Conservation (phyloP, 2,797 vertebrate genomes). For the Gastrophryne carolinensis region DNA sequence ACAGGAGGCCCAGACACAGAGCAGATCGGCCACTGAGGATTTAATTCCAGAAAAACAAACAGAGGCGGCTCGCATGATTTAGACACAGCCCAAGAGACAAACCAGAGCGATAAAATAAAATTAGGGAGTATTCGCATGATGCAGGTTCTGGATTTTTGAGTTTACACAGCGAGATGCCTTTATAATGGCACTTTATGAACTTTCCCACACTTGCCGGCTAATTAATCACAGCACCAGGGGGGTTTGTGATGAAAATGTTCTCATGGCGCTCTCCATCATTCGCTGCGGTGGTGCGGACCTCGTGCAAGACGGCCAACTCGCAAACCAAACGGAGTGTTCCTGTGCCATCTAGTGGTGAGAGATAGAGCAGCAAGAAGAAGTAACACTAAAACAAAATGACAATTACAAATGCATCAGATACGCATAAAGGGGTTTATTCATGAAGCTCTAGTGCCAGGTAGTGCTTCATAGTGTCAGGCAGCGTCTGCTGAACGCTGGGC, state of each 20-base stretch:
- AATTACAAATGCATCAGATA: too few relatives aligned
- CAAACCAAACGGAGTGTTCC: not conserved
- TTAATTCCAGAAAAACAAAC: not conserved
- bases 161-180: not conserved
- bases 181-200: conserved; percentile 13
- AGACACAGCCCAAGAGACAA: not conserved
- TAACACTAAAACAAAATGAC: too few relatives aligned
- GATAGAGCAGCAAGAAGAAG: too few relatives aligned
- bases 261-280: not conserved
- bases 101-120: not conserved
- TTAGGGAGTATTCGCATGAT: not conserved
- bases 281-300: not conserved
- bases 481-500: too few relatives aligned
- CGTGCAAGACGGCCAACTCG: not conserved
- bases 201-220: conserved; percentile 25
- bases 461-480: too few relatives aligned
- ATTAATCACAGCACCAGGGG: conserved; percentile 20
- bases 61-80: not conserved
- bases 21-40: not conserved
- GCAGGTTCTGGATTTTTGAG: not conserved
- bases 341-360: conserved; percentile 3
- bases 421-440: too few relatives aligned
- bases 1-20: not conserved
- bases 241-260: not conserved
- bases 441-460: too few relatives aligned